Conservation (phyloP, 1,140 invertebrate species). For the Bombus superbus region DNA sequence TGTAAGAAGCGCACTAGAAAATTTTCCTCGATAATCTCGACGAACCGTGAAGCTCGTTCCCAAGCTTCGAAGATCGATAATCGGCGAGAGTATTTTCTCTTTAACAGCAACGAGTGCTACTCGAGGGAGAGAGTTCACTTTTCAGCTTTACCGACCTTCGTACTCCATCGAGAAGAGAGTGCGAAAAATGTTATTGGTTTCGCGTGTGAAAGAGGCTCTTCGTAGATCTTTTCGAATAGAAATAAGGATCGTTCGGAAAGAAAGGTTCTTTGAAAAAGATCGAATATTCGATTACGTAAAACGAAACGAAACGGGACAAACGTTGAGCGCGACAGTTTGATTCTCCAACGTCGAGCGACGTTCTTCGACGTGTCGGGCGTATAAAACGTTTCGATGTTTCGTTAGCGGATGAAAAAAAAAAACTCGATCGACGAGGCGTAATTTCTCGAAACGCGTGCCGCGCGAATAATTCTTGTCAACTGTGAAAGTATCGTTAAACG, state of each 20-base stretch:
- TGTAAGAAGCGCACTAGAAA: slow-evolving; percentile 50
- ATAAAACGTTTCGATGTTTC: too few species aligned
- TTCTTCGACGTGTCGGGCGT: too few species aligned
- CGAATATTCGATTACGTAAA: background rate
- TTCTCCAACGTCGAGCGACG: background rate
- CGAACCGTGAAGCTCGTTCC: slow-evolving; percentile 39
- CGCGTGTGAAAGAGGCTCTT: slow-evolving; percentile 24
- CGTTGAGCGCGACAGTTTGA: background rate
- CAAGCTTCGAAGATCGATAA: slow-evolving; percentile 30
- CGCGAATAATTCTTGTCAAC: too few species aligned
- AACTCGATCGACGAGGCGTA: background rate
- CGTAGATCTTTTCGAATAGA: slow-evolving; percentile 24
- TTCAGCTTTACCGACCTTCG: slow-evolving; percentile 34
- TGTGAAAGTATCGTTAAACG: background rate
- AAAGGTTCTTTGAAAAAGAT: slow-evolving; percentile 40
- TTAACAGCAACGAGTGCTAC: slow-evolving; percentile 44
- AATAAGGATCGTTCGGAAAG: slow-evolving; percentile 48
- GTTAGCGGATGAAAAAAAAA: background rate
- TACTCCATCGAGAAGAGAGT: slow-evolving; percentile 13
- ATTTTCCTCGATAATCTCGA: slow-evolving; percentile 41
- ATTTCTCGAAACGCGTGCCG: background rate
- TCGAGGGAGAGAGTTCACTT: slow-evolving; percentile 49
- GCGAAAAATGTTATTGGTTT: slow-evolving; percentile 39
- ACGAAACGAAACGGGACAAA: background rate
- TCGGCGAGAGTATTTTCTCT: slow-evolving; percentile 55